These are phyloP conservation scores for Agraylea sexmaculata DNA, from an alignment of 1,140 invertebrate species.

Conservation along the genomic window DNA sequence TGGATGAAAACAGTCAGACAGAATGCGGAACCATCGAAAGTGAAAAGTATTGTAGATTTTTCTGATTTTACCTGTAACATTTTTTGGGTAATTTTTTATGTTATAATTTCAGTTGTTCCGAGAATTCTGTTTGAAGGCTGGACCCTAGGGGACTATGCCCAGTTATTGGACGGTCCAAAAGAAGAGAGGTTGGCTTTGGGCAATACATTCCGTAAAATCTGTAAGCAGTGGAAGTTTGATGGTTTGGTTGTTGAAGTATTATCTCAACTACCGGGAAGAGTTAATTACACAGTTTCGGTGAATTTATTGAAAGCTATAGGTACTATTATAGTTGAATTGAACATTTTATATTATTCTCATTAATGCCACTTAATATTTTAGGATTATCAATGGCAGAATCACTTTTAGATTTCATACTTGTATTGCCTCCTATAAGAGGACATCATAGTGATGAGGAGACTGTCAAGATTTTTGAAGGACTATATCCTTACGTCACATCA, in stretches of 20 bases:
- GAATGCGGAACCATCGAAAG: slow-evolving; percentile 30
- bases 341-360: slow-evolving; percentile 7
- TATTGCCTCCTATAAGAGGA: slow-evolving; percentile 69
- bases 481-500: slow-evolving; percentile 64
- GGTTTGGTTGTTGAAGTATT: slow-evolving; percentile 83
- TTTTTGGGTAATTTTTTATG: neutral
- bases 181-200: slow-evolving; percentile 45
- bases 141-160: slow-evolving; percentile 50
- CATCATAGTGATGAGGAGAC: slow-evolving; percentile 60
- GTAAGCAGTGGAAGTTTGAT: slow-evolving; percentile 62
- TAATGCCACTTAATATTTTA: slow-evolving; percentile 21
- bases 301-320: slow-evolving; percentile 51
- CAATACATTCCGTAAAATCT: slow-evolving; percentile 45
- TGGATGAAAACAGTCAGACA: slow-evolving; percentile 63
- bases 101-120: slow-evolving; percentile 55
- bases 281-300: slow-evolving; percentile 49
- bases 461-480: slow-evolving; percentile 60
- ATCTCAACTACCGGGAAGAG: slow-evolving; percentile 62
- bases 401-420: slow-evolving; percentile 59
- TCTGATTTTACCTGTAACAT: neutral
- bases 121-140: slow-evolving; percentile 80
- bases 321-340: slow-evolving; percentile 22
- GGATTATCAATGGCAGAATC: slow-evolving; percentile 35
- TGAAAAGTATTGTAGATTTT: slow-evolving; percentile 31
- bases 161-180: slow-evolving; percentile 15